Conservation (phyloP, 2,888 invertebrate genomes). For the Sesamia inferens region DNA sequence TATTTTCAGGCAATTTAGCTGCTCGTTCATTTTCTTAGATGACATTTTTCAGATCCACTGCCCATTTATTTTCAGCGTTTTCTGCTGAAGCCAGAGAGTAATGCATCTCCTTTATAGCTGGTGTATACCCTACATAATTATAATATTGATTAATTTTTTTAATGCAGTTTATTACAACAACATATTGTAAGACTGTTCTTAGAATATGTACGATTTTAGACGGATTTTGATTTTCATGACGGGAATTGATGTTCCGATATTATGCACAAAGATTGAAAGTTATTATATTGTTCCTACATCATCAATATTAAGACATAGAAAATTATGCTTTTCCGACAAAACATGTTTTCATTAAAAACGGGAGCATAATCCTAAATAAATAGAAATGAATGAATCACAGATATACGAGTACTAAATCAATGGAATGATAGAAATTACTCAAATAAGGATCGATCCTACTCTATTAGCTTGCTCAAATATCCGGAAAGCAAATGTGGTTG, state of each 20-base stretch:
- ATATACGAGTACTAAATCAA: not conserved
- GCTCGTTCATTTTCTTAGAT: not conserved
- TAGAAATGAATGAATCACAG: not conserved
- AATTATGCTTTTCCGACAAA: not conserved
- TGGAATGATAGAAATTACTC: too few relatives aligned
- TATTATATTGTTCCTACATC: not conserved
- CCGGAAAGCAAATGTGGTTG: too few relatives aligned
- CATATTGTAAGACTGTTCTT: not conserved
- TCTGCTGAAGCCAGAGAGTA: constrained; percentile 11
- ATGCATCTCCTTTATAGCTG: constrained; percentile 13
- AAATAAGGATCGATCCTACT: too few relatives aligned
- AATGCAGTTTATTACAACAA: not conserved
- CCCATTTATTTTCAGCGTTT: constrained; percentile 3
- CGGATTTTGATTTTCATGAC: too few relatives aligned
- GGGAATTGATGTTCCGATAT: not conserved
- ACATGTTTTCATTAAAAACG: not conserved
- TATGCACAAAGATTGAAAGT: too few relatives aligned
- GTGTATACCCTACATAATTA: too few relatives aligned
- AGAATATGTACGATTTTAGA: not conserved
- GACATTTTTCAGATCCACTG: not conserved
- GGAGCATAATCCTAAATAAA: not conserved
- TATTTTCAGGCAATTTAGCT: not conserved
- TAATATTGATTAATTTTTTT: too few relatives aligned
- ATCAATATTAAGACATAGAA: not conserved
- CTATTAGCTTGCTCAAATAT: too few relatives aligned